Evolutionary conservation across 2,888 invertebrate genomes (phyloP).

Genomic region (Erebia ligea): DNA sequence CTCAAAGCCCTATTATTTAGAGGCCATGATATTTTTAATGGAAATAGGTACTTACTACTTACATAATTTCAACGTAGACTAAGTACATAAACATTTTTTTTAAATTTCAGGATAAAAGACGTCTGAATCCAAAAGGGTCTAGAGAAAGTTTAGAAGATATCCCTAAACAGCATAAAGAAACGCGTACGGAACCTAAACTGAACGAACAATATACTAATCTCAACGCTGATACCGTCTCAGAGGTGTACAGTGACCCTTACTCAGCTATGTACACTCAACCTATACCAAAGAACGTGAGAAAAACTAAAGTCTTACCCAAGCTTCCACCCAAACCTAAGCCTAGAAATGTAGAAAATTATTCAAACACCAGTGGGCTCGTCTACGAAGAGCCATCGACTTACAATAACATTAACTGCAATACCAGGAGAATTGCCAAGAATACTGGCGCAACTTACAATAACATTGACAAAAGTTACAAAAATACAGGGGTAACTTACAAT

Average conservation of each 20-base stretch:
- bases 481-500: not conserved
- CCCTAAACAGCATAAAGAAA: not conserved
- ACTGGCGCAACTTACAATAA: not conserved
- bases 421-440: not conserved
- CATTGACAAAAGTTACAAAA: not conserved
- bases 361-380: not conserved
- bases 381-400: conserved; percentile 9
- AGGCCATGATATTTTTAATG: not conserved
- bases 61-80: too few species aligned
- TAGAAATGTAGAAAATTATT: not conserved
- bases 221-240: not conserved
- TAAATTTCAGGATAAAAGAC: not conserved
- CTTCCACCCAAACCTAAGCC: not conserved
- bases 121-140: conserved; percentile 1
- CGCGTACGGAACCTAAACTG: not conserved
- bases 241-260: conserved; percentile 11
- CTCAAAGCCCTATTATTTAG: not conserved
- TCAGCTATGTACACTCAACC: conserved; percentile 8
- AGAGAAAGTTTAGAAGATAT: not conserved
- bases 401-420: not conserved
- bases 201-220: not conserved
- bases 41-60: too few species aligned
- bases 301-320: not conserved
- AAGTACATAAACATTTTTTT: too few species aligned
- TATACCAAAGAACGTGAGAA: conserved; percentile 4